These are phyloP conservation scores for Oreochromis grahami DNA, from an alignment of 2,797 vertebrate genomes.

Conservation along the genomic window DNA sequence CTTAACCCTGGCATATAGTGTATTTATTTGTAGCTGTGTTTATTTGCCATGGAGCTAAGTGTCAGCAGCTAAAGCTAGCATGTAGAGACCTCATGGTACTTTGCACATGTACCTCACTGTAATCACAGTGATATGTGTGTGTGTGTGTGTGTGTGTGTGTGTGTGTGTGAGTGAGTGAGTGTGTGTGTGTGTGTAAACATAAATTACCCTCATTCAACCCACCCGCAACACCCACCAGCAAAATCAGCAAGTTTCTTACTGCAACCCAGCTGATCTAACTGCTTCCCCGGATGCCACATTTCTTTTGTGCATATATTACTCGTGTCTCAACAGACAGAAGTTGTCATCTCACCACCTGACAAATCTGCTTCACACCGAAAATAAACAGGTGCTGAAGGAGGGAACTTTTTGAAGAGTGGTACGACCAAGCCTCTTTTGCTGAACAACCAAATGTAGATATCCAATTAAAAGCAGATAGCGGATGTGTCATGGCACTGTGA, in stretches of 20 bases:
- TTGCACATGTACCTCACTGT: neutral
- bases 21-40: neutral
- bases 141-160: neutral
- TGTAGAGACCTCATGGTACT: neutral
- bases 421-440: constrained; percentile 5
- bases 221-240: neutral
- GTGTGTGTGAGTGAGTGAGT: too few relatives aligned
- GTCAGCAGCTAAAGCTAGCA: neutral
- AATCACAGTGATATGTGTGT: neutral
- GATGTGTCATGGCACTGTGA: constrained; percentile 1
- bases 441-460: constrained; percentile 24
- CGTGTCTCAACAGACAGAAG: neutral
- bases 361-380: constrained; percentile 7
- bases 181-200: neutral
- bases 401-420: constrained; percentile 1
- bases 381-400: constrained; percentile 18
- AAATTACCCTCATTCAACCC: neutral
- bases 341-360: constrained; percentile 16
- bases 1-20: neutral
- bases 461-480: constrained; percentile 35
- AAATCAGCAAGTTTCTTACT: neutral
- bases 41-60: neutral
- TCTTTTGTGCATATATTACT: neutral
- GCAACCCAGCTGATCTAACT: neutral
- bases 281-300: neutral